Evolutionary conservation across 2,888 invertebrate species (phyloP).

Genomic region (Brachylomia viminalis): DNA sequence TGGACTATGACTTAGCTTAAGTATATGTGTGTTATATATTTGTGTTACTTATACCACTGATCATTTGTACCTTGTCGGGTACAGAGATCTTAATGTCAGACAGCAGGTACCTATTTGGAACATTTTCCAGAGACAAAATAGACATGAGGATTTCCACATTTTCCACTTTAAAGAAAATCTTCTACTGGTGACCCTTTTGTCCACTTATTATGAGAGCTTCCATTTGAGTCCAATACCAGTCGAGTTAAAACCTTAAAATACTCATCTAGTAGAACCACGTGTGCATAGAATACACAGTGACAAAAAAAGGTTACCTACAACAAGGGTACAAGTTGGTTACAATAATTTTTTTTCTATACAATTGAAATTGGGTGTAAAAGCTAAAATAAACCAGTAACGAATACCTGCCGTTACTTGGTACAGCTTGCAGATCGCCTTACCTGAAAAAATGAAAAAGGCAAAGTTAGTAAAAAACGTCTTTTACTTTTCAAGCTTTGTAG

Average conservation of each 20-base stretch:
- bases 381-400: constrained; percentile 7
- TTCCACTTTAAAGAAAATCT: no score
- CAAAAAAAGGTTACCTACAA: not conserved
- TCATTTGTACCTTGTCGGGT: not conserved
- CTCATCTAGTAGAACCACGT: no score
- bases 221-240: not conserved
- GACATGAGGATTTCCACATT: not conserved
- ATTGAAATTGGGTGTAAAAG: not conserved
- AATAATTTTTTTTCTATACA: not conserved
- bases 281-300: not conserved
- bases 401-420: constrained; percentile 34
- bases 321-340: not conserved
- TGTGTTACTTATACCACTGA: not conserved
- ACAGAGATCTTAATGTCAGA: not conserved
- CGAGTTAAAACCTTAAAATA: not conserved
- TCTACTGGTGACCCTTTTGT: not conserved
- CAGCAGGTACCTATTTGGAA: not conserved
- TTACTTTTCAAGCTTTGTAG: not conserved
- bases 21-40: not conserved
- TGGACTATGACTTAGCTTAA: not conserved
- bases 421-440: constrained; percentile 34
- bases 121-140: not conserved
- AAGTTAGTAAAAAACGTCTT: constrained; percentile 7
- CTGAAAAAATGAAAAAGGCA: constrained; percentile 42
- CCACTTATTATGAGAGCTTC: no score